phyloP scores from a whole-genome alignment of 2,797 vertebrate genomes.

The Hemibagrus guttatus region DNA sequence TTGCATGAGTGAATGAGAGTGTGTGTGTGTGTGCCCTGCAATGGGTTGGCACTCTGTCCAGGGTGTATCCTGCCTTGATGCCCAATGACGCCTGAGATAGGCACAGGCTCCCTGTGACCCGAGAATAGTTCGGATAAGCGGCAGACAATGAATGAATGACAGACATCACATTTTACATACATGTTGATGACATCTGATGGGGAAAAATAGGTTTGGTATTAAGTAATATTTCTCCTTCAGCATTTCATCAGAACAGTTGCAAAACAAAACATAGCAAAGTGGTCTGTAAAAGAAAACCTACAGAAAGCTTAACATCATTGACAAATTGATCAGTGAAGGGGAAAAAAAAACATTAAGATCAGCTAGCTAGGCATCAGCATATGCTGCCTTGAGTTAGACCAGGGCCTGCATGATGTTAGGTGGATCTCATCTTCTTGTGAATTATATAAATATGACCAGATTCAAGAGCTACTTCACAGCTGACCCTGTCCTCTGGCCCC shows the following conservation, averaged over 20 bases:
- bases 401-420: background rate
- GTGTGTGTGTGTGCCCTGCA: too few relatives aligned
- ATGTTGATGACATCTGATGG: background rate
- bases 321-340: background rate
- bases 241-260: background rate
- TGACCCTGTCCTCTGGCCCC: too few relatives aligned
- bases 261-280: background rate
- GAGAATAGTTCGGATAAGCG: too few relatives aligned
- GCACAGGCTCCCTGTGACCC: too few relatives aligned
- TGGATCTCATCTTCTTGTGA: background rate
- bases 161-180: too few relatives aligned
- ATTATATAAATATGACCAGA: background rate
- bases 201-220: background rate
- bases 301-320: background rate
- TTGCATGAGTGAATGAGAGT: too few relatives aligned
- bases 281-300: background rate
- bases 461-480: too few relatives aligned
- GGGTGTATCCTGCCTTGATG: too few relatives aligned
- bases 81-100: too few relatives aligned
- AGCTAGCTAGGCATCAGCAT: background rate
- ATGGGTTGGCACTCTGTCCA: too few relatives aligned
- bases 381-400: background rate
- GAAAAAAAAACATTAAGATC: background rate
- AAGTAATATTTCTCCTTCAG: background rate
- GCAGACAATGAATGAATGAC: too few relatives aligned